These are phyloP conservation scores for Dusona sp. DNA, from an alignment of 2,888 invertebrate genomes.

Conservation along the genomic window DNA sequence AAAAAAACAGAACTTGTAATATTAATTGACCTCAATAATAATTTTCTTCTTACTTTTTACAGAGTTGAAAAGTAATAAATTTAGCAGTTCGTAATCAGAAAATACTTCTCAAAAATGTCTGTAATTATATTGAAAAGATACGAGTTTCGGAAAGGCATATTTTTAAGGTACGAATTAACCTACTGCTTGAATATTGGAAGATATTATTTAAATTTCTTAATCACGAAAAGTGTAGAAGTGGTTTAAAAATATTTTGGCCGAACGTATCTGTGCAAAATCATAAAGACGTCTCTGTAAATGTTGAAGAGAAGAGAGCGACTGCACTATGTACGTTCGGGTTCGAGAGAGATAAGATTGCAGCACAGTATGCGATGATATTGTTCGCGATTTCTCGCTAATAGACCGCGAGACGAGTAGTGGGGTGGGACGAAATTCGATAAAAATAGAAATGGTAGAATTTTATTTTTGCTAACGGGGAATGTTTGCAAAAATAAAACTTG, in stretches of 20 bases:
- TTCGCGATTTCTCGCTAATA: slow-evolving; percentile 52
- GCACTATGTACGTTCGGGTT: slow-evolving; percentile 34
- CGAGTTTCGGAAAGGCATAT: background rate
- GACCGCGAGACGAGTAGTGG: slow-evolving; percentile 31
- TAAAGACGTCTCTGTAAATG: background rate
- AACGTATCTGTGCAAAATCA: slow-evolving; percentile 10
- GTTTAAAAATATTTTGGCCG: background rate
- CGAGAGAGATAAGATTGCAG: slow-evolving; percentile 61
- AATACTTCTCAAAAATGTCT: background rate
- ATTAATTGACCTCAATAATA: background rate
- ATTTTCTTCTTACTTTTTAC: background rate
- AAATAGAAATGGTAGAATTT: slow-evolving; percentile 69
- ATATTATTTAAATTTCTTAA: background rate
- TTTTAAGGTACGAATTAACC: background rate
- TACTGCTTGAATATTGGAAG: background rate
- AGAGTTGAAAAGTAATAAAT: too few relatives aligned
- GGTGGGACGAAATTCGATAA: slow-evolving; percentile 57
- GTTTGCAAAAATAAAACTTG: background rate
- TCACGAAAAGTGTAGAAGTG: background rate
- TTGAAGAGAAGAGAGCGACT: slow-evolving; percentile 14
- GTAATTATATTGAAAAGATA: background rate
- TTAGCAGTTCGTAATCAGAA: background rate
- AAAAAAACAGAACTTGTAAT: too few relatives aligned
- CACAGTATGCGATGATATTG: slow-evolving; percentile 48
- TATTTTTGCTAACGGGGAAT: slow-evolving; percentile 48